Percentiles rank a stretch among this genome's conserved stretches.
phyloP scores from a whole-genome alignment of 2,113 vertebrate species.

The Ifrita kowaldi region DNA sequence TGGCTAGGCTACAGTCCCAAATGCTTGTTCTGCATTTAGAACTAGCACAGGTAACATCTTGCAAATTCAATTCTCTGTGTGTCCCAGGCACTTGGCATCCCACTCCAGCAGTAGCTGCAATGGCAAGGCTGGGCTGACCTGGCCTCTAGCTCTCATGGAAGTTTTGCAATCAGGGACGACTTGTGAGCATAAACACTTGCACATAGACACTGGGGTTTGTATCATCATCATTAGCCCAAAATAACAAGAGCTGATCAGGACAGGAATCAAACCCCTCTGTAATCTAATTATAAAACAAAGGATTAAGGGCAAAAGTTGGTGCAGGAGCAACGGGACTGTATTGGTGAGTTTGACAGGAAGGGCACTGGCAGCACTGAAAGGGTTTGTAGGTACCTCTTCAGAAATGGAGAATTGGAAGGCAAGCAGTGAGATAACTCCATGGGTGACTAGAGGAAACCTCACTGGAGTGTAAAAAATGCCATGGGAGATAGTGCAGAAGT shows the following conservation, averaged over 20 bases:
- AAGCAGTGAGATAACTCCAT: neutral
- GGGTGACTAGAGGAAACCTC: neutral
- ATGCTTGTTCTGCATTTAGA: neutral
- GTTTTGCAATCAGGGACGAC: neutral
- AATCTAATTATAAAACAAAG: neutral
- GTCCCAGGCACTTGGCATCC: neutral
- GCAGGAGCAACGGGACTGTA: neutral
- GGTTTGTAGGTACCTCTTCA: neutral
- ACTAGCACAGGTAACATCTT: neutral
- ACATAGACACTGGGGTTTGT: rapidly evolving
- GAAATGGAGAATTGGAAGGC: neutral
- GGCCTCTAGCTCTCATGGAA: neutral
- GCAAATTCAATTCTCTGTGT: rapidly evolving
- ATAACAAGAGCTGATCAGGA: neutral
- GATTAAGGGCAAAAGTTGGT: neutral
- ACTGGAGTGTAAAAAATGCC: neutral
- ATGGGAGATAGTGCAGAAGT: neutral
- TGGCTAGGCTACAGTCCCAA: neutral
- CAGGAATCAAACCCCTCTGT: neutral
- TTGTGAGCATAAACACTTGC: neutral
- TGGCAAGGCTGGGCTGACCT: neutral
- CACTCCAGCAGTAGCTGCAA: neutral
- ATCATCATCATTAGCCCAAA: neutral
- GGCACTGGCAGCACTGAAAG: neutral
- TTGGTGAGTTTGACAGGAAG: neutral